phyloP scores from a whole-genome alignment of 2,113 vertebrate species.

The Nothobranchius furzeri region DNA sequence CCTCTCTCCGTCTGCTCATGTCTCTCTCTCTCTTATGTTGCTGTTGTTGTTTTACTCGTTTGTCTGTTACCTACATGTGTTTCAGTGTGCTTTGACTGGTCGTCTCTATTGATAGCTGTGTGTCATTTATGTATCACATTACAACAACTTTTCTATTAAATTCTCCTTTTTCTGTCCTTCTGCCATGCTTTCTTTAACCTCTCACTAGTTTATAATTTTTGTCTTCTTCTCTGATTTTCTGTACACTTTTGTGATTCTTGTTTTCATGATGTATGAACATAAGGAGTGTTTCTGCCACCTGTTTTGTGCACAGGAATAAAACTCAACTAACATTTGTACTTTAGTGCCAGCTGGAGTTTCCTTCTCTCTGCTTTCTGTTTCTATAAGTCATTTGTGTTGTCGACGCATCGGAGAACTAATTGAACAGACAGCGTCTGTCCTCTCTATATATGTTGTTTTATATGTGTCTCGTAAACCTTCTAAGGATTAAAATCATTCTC shows the following conservation, averaged over 20 bases:
- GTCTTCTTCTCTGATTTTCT: conserved; percentile 7
- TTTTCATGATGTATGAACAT: conserved; percentile 67
- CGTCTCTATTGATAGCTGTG: conserved; percentile 68
- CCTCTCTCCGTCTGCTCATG: conserved; percentile 50
- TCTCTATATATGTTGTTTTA: conserved; percentile 67
- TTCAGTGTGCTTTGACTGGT: conserved; percentile 70
- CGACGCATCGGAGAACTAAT: conserved; percentile 42
- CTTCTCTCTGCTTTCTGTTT: conserved; percentile 46
- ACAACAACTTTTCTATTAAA: conserved; percentile 33
- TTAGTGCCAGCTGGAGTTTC: conserved; percentile 56
- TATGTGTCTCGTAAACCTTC: conserved; percentile 23
- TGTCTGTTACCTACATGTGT: conserved; percentile 58
- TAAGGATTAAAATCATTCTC: conserved; percentile 11
- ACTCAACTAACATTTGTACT: conserved; percentile 61
- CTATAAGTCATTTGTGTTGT: conserved; percentile 39
- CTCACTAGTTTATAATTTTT: conserved; percentile 35
- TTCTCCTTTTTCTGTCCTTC: conserved; percentile 37
- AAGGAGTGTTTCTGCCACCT: conserved; percentile 57
- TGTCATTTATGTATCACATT: conserved; percentile 57
- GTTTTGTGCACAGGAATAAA: conserved; percentile 50
- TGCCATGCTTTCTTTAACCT: conserved; percentile 38
- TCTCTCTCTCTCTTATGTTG: conserved; percentile 44
- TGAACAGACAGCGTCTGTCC: conserved; percentile 46
- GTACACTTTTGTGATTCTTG: conserved; percentile 44
- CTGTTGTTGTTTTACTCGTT: conserved; percentile 45